Conservation (phyloP, 1,140 invertebrate genomes). For the Chironomus striatipennis region DNA sequence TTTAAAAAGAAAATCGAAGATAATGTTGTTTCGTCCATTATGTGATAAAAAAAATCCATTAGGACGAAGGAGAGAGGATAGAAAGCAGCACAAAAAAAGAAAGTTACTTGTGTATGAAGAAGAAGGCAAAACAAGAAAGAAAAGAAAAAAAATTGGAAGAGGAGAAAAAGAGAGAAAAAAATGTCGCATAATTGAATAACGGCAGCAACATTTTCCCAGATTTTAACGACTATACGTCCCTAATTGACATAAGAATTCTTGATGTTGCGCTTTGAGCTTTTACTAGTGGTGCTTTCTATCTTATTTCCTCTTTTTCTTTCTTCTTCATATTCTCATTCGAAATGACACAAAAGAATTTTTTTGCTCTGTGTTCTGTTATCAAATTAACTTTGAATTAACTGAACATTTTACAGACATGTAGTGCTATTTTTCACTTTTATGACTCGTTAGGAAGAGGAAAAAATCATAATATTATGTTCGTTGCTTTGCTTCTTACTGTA, state of each 20-base stretch:
- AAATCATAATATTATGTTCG: too few relatives aligned
- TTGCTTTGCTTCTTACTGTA: too few relatives aligned
- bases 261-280: neutral
- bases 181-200: conserved; percentile 23
- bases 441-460: neutral
- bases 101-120: too few relatives aligned
- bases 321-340: neutral
- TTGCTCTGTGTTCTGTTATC: neutral
- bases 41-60: conserved; percentile 21
- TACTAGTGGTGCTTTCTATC: neutral
- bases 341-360: neutral
- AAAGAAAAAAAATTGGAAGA: too few relatives aligned
- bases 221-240: conserved; percentile 15
- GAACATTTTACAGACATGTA: neutral
- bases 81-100: neutral
- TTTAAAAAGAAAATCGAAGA: conserved; percentile 19
- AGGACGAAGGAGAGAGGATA: neutral
- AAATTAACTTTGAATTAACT: conserved; percentile 15
- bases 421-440: conserved; percentile 6
- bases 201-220: conserved; percentile 16
- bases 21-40: conserved; percentile 14
- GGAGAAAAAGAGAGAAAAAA: neutral
- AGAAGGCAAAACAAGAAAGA: too few relatives aligned
- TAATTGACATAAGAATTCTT: conserved; percentile 19
- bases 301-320: too few relatives aligned